phyloP scores from a whole-genome alignment of 35 echinoderm and acorn worm species.

The Ptychodera flava region DNA sequence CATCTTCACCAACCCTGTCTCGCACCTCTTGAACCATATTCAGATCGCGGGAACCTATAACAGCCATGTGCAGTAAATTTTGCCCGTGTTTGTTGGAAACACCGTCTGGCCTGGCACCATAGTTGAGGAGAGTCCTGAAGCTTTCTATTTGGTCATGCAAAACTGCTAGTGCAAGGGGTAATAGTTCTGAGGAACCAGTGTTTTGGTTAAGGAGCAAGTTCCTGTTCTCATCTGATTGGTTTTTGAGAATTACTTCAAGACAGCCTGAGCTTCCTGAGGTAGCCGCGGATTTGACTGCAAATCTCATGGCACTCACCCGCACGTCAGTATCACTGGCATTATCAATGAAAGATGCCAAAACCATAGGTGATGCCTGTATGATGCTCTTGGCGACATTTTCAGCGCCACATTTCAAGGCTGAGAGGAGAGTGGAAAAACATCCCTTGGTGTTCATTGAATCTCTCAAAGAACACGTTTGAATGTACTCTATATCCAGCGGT shows the following conservation, averaged over 20 bases:
- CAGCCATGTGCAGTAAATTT: background rate
- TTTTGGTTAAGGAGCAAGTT: background rate
- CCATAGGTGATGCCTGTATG: background rate
- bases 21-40: background rate
- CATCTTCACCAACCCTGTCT: background rate
- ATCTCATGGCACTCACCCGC: background rate
- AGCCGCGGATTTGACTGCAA: background rate
- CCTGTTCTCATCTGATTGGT: background rate
- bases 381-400: background rate
- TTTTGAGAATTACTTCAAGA: background rate
- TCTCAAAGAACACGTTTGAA: background rate
- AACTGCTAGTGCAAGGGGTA: background rate
- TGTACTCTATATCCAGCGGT: background rate
- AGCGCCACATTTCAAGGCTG: background rate
- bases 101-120: background rate
- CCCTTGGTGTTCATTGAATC: background rate
- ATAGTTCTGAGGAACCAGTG: background rate
- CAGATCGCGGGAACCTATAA: background rate
- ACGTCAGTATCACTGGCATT: too few species aligned
- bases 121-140: background rate
- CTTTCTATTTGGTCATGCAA: background rate
- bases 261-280: background rate
- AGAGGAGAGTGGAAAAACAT: background rate
- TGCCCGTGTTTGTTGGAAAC: background rate
- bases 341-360: background rate